Conservation (phyloP, 2,888 invertebrate species). For the Chymomyza amoena region DNA sequence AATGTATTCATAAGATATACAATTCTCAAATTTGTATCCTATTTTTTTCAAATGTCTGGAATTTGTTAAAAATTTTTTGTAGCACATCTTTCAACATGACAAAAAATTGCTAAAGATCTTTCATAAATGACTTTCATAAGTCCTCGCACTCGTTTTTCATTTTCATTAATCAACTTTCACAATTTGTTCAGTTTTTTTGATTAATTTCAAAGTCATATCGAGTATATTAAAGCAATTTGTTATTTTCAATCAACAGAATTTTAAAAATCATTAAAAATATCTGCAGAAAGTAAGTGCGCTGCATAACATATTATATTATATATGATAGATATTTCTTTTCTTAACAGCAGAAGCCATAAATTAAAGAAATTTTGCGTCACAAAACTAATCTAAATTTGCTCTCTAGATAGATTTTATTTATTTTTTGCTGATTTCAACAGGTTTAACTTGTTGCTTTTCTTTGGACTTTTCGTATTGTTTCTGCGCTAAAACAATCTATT, state of each 20-base stretch:
- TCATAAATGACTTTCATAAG: neutral
- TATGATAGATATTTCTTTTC: neutral
- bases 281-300: neutral
- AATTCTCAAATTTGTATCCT: too few relatives aligned
- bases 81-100: neutral
- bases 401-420: neutral
- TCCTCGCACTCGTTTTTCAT: neutral
- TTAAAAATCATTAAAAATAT: conserved; percentile 15
- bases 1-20: too few relatives aligned
- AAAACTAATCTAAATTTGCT: neutral
- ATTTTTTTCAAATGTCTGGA: neutral
- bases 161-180: neutral
- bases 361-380: conserved; percentile 25
- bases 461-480: conserved; percentile 11
- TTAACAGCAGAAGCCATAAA: conserved; percentile 20
- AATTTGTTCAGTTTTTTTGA: neutral
- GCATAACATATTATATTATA: neutral
- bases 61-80: neutral
- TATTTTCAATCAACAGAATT: neutral
- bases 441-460: conserved; percentile 12
- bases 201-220: neutral
- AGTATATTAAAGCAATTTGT: neutral
- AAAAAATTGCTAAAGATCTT: neutral
- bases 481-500: conserved; percentile 29
- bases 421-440: neutral